phyloP scores from a whole-genome alignment of 1,140 invertebrate genomes.

The Lanistes nyassanus region DNA sequence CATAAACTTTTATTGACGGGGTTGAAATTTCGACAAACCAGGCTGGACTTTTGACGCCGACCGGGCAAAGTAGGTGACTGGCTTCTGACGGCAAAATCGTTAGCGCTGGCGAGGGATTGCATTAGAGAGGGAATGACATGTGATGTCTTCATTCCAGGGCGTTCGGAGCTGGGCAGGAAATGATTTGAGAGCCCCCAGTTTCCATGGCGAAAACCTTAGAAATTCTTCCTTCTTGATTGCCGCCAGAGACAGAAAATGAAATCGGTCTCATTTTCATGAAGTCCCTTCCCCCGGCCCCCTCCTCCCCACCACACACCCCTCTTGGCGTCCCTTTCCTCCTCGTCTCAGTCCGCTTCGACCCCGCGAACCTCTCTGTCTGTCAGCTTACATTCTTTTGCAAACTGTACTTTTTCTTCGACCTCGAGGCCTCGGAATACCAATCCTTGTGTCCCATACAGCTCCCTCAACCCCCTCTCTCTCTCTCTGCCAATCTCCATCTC shows the following conservation, averaged over 20 bases:
- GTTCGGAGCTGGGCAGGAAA: slow-evolving; percentile 5
- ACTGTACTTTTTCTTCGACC: background rate
- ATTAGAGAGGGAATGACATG: slow-evolving; percentile 10
- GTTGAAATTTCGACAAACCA: slow-evolving; percentile 10
- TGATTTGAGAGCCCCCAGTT: slow-evolving; percentile 5
- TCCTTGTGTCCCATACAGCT: background rate
- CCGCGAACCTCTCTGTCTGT: background rate
- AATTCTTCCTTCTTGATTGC: too few species aligned
- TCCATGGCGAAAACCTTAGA: too few species aligned
- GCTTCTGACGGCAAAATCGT: background rate
- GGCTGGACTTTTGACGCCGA: background rate
- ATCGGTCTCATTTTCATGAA: too few species aligned
- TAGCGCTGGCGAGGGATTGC: background rate
- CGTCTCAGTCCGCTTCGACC: background rate
- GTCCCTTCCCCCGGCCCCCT: background rate
- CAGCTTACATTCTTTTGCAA: background rate
- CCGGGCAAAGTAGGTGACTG: background rate
- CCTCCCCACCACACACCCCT: background rate
- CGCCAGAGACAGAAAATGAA: too few species aligned
- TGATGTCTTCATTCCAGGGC: background rate
- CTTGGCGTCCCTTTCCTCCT: background rate
- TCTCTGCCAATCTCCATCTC: background rate
- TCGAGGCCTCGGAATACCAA: background rate
- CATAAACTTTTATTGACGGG: slow-evolving; percentile 13
- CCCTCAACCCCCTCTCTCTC: background rate